phyloP scores from a whole-genome alignment of 2,888 invertebrate genomes.

The Resseliella maxima region DNA sequence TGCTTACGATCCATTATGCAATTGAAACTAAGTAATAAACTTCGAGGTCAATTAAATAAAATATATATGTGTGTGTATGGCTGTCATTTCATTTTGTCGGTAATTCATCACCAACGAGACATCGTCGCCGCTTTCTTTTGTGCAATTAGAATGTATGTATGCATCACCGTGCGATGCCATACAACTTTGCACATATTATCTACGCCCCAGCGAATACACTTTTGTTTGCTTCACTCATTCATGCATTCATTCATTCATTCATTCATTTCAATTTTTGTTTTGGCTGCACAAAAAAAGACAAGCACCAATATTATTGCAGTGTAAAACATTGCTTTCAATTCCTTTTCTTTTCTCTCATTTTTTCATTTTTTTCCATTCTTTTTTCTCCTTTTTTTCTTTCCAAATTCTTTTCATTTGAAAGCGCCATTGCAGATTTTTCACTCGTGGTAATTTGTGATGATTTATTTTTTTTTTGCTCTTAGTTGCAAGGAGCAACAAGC shows the following conservation, averaged over 20 bases:
- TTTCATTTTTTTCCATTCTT: not conserved
- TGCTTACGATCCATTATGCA: not conserved
- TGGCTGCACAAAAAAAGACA: not conserved
- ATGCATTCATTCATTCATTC: not conserved
- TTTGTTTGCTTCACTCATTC: constrained; percentile 18
- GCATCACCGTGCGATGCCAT: not conserved
- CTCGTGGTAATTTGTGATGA: not conserved
- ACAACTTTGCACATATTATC: not conserved
- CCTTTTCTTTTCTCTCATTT: not conserved
- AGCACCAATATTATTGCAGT: not conserved
- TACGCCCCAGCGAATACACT: not conserved
- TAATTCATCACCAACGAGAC: constrained; percentile 29
- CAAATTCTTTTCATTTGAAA: not conserved
- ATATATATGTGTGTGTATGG: constrained; percentile 2
- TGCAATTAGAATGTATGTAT: not conserved
- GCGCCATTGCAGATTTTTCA: not conserved
- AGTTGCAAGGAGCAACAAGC: not conserved
- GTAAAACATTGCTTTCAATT: not conserved
- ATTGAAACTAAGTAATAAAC: constrained; percentile 12
- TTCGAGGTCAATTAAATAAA: constrained; percentile 43
- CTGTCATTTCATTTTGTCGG: constrained; percentile 47
- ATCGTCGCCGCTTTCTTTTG: not conserved
- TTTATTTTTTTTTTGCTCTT: not conserved
- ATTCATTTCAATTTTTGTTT: not conserved
- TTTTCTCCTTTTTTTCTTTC: not conserved